A percentile compares a stretch with the other conserved stretches of the same genome.
Evolutionary conservation across 2,888 invertebrate species (phyloP).

Genomic region (Trachelus iudaicus): DNA sequence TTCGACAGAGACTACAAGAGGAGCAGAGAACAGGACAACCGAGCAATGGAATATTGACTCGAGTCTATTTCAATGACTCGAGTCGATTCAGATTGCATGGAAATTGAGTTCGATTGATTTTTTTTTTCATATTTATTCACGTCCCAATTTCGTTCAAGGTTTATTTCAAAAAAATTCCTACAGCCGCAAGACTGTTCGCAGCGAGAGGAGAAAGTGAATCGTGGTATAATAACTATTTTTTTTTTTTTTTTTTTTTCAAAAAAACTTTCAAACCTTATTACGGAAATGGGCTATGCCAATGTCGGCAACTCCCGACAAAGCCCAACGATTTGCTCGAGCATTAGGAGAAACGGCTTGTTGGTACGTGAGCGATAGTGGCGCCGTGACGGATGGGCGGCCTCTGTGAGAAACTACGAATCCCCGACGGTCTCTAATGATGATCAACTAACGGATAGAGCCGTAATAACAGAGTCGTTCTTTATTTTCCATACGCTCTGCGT

Average conservation of each 20-base stretch:
- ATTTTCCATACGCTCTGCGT: neutral
- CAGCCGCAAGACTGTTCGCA: neutral
- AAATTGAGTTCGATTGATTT: no score
- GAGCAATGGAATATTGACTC: no score
- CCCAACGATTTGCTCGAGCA: neutral
- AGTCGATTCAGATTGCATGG: no score
- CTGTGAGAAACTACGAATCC: neutral
- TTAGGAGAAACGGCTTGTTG: neutral
- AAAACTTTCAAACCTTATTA: neutral
- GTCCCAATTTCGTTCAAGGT: neutral
- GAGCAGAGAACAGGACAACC: no score
- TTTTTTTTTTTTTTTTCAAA: neutral
- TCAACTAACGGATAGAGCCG: neutral
- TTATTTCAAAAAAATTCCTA: neutral
- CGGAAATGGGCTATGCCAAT: neutral
- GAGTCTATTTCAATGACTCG: no score
- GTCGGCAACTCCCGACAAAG: neutral
- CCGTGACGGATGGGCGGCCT: neutral
- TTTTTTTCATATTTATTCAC: neutral
- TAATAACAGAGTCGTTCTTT: slow-evolving; percentile 1
- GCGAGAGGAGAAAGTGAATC: neutral
- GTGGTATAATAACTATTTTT: neutral
- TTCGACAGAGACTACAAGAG: no score
- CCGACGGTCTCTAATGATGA: slow-evolving; percentile 2
- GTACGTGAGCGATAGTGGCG: neutral